Base-by-base conservation (phyloP, 92 coral and sea anemone genomes). In the Palythoa grandis region DNA sequence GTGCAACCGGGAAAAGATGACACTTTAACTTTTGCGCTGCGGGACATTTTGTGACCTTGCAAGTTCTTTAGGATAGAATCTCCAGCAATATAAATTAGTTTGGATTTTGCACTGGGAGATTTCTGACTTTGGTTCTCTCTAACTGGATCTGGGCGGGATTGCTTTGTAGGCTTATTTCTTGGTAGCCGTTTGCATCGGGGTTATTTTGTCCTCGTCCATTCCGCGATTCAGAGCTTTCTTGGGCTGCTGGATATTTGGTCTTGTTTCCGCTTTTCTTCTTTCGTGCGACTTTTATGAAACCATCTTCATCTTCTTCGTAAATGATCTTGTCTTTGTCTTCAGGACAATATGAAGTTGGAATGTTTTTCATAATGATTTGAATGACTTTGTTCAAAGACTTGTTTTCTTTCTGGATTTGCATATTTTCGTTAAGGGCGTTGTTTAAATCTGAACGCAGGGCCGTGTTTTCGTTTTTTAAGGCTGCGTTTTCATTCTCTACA, bases 281-380 rank as follows among this genome's bases (percentile, higher is more conserved):
- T 71, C 76, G 76, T 71, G 76, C 56, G 54, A 71, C 76, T 71
- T 71, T 38, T 71, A 71, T 71, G 76, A 71, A 71, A 71, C 76
- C 76, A 71, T 71, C 76, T 71, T 71, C 76, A 38, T 71, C 7
- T 71, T 71, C 76, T 71, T 71, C 76, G 29, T 71, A 71, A 38
- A 25, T 71, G 19, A 25, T 38, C 76, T 71, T 71, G 76, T 71
- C 76, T 71, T 38, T 71, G 76, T 71, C 76, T 25, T 71, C 76
- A 29, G 76, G 52, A 38, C 76, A 4, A 71, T 71, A 71, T 24
- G 76, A 17, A 71, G 76, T 71, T 71, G 76, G 76, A 38, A 71
- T 71, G 82, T 71, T 77, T 65, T 88, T 88, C 11, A 82, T 35
- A 38, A 88, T 74, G 77, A 88, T 88, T 88, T 88, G 82, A 71